phyloP scores from a whole-genome alignment of 2,113 vertebrate species.

The Alligator sinensis region DNA sequence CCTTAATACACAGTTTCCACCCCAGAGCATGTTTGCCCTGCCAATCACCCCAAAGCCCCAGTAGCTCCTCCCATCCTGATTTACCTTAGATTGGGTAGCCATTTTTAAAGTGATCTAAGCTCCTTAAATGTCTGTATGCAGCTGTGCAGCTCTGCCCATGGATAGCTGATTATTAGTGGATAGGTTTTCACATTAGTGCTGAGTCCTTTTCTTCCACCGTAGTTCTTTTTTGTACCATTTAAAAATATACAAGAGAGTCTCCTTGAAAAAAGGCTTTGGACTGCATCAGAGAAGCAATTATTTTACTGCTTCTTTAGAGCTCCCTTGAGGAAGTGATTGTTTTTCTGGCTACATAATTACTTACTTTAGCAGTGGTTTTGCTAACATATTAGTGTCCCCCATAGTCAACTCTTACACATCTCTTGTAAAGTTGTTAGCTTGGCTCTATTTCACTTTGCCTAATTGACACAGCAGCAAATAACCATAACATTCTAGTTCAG shows the following conservation, averaged over 20 bases:
- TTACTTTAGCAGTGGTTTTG: neutral
- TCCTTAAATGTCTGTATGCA: no score
- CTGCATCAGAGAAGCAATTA: neutral
- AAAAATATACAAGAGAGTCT: neutral
- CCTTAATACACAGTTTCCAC: no score
- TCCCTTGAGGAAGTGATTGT: neutral
- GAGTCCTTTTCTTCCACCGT: fast-evolving
- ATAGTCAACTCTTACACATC: neutral
- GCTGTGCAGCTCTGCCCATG: neutral
- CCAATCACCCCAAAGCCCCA: no score
- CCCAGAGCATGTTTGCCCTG: no score
- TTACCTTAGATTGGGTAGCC: no score
- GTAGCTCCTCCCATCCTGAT: no score
- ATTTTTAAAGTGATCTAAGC: no score
- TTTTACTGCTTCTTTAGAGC: neutral
- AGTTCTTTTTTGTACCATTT: neutral
- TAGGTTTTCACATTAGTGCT: neutral
- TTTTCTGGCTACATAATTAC: neutral
- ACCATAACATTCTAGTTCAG: neutral
- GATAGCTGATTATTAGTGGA: neutral
- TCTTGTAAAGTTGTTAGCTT: neutral
- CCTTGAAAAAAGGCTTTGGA: neutral
- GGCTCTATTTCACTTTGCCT: neutral
- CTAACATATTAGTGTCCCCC: neutral
- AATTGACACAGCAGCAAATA: fast-evolving